These are phyloP conservation scores for Julus scandinavius DNA, from an alignment of 2,888 invertebrate species.

Conservation along the genomic window DNA sequence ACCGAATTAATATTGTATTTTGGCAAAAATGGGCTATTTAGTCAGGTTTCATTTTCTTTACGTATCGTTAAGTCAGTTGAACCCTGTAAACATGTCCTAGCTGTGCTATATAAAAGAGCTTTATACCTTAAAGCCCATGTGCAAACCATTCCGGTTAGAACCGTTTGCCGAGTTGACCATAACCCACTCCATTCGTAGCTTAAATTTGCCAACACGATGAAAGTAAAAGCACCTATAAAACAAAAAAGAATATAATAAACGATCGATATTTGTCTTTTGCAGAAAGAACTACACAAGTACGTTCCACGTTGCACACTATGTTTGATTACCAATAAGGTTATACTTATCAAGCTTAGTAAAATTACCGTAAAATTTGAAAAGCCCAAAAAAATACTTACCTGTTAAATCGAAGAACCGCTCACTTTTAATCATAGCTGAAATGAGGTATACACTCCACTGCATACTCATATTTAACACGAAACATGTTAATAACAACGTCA, in stretches of 20 bases:
- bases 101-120: not conserved
- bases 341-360: too few relatives aligned
- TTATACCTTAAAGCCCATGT: slow-evolving; percentile 39
- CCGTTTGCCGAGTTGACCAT: slow-evolving; percentile 8
- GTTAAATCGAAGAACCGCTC: slow-evolving; percentile 47
- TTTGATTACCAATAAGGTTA: too few relatives aligned
- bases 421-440: not conserved
- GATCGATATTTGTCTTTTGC: not conserved
- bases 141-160: slow-evolving; percentile 45
- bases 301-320: too few relatives aligned
- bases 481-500: slow-evolving; percentile 41
- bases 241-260: not conserved
- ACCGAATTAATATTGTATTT: too few relatives aligned
- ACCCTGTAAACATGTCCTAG: too few relatives aligned
- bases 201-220: slow-evolving; percentile 37
- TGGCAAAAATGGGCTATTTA: too few relatives aligned
- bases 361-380: too few relatives aligned
- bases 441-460: slow-evolving; percentile 41
- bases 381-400: not conserved
- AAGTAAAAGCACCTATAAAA: slow-evolving; percentile 23
- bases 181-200: slow-evolving; percentile 50
- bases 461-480: slow-evolving; percentile 31
- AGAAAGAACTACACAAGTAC: not conserved
- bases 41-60: too few relatives aligned
- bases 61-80: too few relatives aligned